Percentiles rank a stretch among this genome's conserved stretches.
Conservation (phyloP, 1,140 invertebrate genomes). For the Galendromus occidentalis region DNA sequence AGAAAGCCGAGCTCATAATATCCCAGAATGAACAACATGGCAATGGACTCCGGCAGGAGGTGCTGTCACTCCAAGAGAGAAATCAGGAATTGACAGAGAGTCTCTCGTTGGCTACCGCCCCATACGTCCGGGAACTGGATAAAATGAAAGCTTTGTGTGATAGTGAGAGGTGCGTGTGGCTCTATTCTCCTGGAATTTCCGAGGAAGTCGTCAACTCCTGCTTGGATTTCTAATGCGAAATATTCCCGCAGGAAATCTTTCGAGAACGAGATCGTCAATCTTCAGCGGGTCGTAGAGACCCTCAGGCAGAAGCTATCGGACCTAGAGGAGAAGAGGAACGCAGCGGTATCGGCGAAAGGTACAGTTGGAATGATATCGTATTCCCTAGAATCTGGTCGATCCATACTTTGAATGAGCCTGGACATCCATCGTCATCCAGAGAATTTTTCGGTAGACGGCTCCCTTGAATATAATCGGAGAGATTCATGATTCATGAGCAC, state of each 20-base stretch:
- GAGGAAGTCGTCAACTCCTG: no score
- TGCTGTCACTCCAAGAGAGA: conserved; percentile 1
- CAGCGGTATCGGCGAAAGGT: no score
- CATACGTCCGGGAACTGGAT: neutral
- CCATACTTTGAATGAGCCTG: no score
- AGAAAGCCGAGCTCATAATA: neutral
- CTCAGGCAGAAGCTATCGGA: neutral
- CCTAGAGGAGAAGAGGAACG: neutral
- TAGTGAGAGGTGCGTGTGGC: neutral
- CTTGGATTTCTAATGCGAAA: no score
- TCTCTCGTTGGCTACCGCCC: neutral
- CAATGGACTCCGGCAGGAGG: neutral
- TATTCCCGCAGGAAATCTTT: neutral
- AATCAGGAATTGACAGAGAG: conserved; percentile 1
- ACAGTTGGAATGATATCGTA: no score
- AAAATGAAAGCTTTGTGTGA: conserved; percentile 2
- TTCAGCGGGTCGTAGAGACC: neutral
- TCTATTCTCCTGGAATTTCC: no score
- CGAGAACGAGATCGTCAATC: conserved; percentile 4
- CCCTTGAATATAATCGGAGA: no score
- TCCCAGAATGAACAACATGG: neutral
- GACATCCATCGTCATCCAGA: no score
- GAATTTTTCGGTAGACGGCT: no score
- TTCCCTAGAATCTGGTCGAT: no score
- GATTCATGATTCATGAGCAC: no score